phyloP scores from a whole-genome alignment of 2,888 invertebrate genomes.

The Automeris io region DNA sequence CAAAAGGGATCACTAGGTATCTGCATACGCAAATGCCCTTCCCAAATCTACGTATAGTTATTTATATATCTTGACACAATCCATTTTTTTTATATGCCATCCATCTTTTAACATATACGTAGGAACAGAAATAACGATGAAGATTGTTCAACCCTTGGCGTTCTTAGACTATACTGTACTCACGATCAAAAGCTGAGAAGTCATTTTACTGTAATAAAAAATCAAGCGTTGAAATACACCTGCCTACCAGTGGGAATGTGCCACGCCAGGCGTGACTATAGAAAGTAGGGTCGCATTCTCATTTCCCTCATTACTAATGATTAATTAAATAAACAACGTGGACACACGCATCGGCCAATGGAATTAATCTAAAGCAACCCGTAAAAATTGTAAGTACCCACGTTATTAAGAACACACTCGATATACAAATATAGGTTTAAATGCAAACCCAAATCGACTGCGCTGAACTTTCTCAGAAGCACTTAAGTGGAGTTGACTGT shows the following conservation, averaged over 20 bases:
- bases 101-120: too few species aligned
- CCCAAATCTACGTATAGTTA: too few species aligned
- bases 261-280: slow-evolving; percentile 40
- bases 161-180: too few species aligned
- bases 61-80: too few species aligned
- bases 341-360: background rate
- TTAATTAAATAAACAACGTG: background rate
- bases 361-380: background rate
- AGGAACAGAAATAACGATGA: too few species aligned
- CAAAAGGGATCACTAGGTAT: too few species aligned
- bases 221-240: too few species aligned
- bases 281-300: slow-evolving; percentile 40
- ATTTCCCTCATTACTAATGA: slow-evolving; percentile 36
- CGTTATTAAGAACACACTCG: background rate
- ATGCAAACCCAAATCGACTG: slow-evolving; percentile 19
- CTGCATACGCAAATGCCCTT: too few species aligned
- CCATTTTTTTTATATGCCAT: too few species aligned
- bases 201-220: too few species aligned
- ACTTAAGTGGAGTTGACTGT: slow-evolving; percentile 55
- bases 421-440: slow-evolving; percentile 1
- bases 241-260: slow-evolving; percentile 30
- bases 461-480: slow-evolving; percentile 54
- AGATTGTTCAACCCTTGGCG: too few species aligned
- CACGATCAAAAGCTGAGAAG: too few species aligned
- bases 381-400: background rate